A percentile compares a stretch with the other conserved stretches of the same genome.
phyloP scores from a whole-genome alignment of 2,888 invertebrate species.

The Habroteleia sp. region DNA sequence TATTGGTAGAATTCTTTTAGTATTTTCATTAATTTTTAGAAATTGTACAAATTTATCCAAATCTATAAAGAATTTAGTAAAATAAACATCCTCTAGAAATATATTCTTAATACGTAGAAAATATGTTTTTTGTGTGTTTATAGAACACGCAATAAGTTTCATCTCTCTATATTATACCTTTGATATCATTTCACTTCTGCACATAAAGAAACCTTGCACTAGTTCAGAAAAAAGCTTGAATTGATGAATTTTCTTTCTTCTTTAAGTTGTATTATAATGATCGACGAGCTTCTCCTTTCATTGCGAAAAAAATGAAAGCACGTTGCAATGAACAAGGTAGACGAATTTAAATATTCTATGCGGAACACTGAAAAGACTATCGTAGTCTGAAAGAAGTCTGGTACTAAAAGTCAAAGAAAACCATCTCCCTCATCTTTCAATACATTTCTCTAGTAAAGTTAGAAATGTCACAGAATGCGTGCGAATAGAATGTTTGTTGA shows the following conservation, averaged over 20 bases:
- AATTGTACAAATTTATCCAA: too few species aligned
- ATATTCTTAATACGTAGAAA: too few species aligned
- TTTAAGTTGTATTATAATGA: constrained; percentile 19
- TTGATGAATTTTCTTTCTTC: constrained; percentile 6
- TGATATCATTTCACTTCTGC: too few species aligned
- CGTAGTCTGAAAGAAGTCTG: constrained; percentile 28
- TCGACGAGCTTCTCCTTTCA: constrained; percentile 33
- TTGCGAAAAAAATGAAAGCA: constrained; percentile 31
- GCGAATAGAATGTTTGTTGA: constrained; percentile 24
- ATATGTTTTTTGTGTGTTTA: too few species aligned
- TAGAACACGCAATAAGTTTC: too few species aligned
- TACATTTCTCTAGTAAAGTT: constrained; percentile 12
- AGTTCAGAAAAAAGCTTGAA: background rate
- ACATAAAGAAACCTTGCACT: background rate
- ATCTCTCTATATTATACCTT: too few species aligned
- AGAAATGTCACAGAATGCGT: constrained; percentile 17
- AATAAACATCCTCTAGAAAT: too few species aligned
- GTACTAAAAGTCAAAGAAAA: constrained; percentile 39
- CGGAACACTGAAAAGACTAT: constrained; percentile 43
- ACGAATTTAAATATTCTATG: constrained; percentile 52
- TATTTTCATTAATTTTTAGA: too few species aligned
- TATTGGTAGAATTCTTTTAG: too few species aligned
- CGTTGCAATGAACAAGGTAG: constrained; percentile 16
- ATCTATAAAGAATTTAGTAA: too few species aligned
- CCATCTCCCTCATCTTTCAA: constrained; percentile 44